Evolutionary conservation across 1,140 invertebrate genomes (phyloP), one percentile per base, ranked within the genome.

Genomic region (Trachymyrmex cornetzi): DNA sequence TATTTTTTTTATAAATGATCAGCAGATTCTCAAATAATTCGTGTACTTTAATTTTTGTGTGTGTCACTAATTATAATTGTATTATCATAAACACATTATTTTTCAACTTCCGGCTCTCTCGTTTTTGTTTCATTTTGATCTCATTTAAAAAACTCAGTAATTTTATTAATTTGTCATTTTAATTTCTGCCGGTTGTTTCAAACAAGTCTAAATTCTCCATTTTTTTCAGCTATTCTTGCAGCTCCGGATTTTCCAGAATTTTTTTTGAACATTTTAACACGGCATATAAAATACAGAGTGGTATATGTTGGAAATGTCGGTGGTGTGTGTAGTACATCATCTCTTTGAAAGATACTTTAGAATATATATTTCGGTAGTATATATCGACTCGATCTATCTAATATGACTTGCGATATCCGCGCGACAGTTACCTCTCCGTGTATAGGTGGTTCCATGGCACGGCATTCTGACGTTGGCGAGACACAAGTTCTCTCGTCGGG

Each of bases 401-500:
- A 84, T 50, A 44, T 44, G n/a, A 30, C 44, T 63, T 34, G 27
- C 38, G n/a, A 24, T 50, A 75, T 59, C 12, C 24, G n/a, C 53
- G 16, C 34, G 22, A 50, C 24, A 48, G 44, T 87, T 88, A 94
- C 94, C 92, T 95, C 94, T 66, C 91, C 93, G 79, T 93, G 89
- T 3, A 89, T 34, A 2, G 94, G 94, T 5, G 88, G 82, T 38
- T 93, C 88, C 87, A 94, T 91, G 34, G 92, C 93, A 3, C 61
- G 91, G 85, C 94, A 94, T 86, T 94, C 95, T 53, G 93, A 91
- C 91, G 92, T 91, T 38, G 91, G 87, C 30, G 93, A 89, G 34
- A 93, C 87, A 90, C 96, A 97, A 77, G 95, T 96, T 89, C 94
- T 95, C 87, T 94, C 94, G 92, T 97, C 96, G 74, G 92, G 90